A percentile compares a stretch with the other conserved stretches of the same genome.
These are phyloP conservation scores for Megalops cyprinoides DNA, from an alignment of 2,797 vertebrate species.

Conservation along the genomic window DNA sequence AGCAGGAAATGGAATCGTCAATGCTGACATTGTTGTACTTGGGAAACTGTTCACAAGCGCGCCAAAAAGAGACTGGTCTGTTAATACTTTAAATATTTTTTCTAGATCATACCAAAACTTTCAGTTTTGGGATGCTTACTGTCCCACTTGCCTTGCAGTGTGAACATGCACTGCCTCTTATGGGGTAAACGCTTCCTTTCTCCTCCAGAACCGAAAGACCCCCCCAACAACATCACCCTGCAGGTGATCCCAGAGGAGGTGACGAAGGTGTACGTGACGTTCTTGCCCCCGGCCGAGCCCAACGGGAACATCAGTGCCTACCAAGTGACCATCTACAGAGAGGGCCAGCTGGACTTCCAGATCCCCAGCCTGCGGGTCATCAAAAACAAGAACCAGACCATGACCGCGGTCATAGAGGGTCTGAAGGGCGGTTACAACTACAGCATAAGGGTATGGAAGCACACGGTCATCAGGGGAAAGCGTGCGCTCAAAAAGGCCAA, in stretches of 20 bases:
- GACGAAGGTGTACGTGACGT: conserved; percentile 85
- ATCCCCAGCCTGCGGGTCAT: conserved; percentile 79
- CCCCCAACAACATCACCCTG: conserved; percentile 89
- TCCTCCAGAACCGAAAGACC: conserved; percentile 85
- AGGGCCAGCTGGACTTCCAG: conserved; percentile 77
- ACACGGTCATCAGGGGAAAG: too few species aligned
- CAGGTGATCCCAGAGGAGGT: conserved; percentile 86
- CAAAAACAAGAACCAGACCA: conserved; percentile 72
- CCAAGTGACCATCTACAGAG: conserved; percentile 81
- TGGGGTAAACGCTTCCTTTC: neutral
- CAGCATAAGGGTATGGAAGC: conserved; percentile 83
- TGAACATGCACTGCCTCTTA: neutral
- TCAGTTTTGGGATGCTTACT: too few species aligned
- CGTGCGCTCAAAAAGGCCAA: too few species aligned
- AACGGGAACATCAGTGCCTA: conserved; percentile 92
- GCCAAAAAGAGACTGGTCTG: too few species aligned
- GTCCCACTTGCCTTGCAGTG: too few species aligned
- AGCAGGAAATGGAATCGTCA: too few species aligned
- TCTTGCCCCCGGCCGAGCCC: conserved; percentile 86
- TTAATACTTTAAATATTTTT: too few species aligned
- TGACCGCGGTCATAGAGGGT: conserved; percentile 85
- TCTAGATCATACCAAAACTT: too few species aligned
- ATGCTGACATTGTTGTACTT: too few species aligned
- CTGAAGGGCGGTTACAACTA: conserved; percentile 93
- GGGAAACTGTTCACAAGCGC: too few species aligned